Base-by-base conservation (phyloP, 2,888 invertebrate species). In the Cataglyphis livida region DNA sequence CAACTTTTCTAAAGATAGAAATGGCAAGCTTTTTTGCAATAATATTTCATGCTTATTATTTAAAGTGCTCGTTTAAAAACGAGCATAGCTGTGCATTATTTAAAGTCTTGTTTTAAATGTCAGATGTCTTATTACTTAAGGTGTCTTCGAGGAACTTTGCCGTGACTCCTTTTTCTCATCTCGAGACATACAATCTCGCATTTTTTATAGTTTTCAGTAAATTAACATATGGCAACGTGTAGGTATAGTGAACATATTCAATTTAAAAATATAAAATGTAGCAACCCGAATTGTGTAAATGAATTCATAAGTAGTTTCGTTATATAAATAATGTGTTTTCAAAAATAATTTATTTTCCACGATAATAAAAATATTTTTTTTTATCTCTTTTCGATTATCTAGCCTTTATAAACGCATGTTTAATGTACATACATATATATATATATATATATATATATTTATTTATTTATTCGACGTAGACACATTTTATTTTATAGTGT, bases 81-180 rank as follows among this genome's bases (percentile, higher is more conserved):
- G 59, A 51, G 51, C 51, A 70, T 59, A 21, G 21, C 41, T 78
- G 57, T 21, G 32, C 70, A 61, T 79, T 71, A 71, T 57, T 79
- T 79, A 61, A 78, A 44, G 59, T 79, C 71, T 59, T 48, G 32
- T 71, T 71, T 44, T 71, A 79, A 79, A n/a, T 71, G 71, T 32
- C 35, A 61, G 71, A 71, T 71, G 59, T 51, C 71, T 78, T 78
- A 78, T 70, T 78, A 78, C 78, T 70, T 70, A 78, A 57, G 57
- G 15, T 65, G 28, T 70, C 57, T 70, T 41, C 71, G 71, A 59
- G 59, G 18, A 79, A 79, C 59, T 79, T 70, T 41, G 21, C 44
- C 44, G 66, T 32, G 41, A 25, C 70, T 59, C 68, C 9, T 65
- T 28, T 41, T 41, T 76, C 41, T 71, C 59, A 12, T 71, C 44